A percentile compares a stretch with the other conserved stretches of the same genome.
Conservation (phyloP, 1,140 invertebrate species). For the Drosophila novamexicana region DNA sequence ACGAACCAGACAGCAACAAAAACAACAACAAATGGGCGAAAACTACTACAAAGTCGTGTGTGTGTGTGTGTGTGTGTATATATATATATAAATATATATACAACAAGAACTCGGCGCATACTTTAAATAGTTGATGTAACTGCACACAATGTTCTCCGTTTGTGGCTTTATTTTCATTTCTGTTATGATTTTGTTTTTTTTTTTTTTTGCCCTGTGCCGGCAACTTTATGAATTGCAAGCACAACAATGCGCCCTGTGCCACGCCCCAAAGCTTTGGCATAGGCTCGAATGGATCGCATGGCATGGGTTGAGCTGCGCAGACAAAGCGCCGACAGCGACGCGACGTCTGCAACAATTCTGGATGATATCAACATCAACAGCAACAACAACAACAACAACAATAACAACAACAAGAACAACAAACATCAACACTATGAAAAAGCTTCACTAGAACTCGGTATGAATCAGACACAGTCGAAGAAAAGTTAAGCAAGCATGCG, state of each 20-base stretch:
- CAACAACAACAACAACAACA: conserved; percentile 2
- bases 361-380: conserved; percentile 55
- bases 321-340: conserved; percentile 71
- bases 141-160: conserved; percentile 63
- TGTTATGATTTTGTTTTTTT: conserved; percentile 9
- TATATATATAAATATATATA: conserved; percentile 20
- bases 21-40: conserved; percentile 22
- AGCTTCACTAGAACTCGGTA: conserved; percentile 72
- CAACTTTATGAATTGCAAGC: conserved; percentile 68
- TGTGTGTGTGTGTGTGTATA: not conserved
- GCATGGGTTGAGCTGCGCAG: conserved; percentile 70
- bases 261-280: conserved; percentile 40
- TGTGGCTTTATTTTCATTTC: conserved; percentile 43
- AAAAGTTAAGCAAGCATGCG: conserved; percentile 12
- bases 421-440: conserved; percentile 54
- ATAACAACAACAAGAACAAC: conserved; percentile 3
- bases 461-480: conserved; percentile 60
- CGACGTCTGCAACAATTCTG: conserved; percentile 64
- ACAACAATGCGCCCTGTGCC: conserved; percentile 39
- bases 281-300: conserved; percentile 61
- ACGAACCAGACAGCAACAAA: conserved; percentile 47
- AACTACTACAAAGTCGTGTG: conserved; percentile 26
- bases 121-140: conserved; percentile 77
- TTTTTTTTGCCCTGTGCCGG: conserved; percentile 43
- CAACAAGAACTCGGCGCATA: conserved; percentile 38